Evolutionary conservation across 2,888 invertebrate species (phyloP).

Genomic region (Campaea margaritaria): DNA sequence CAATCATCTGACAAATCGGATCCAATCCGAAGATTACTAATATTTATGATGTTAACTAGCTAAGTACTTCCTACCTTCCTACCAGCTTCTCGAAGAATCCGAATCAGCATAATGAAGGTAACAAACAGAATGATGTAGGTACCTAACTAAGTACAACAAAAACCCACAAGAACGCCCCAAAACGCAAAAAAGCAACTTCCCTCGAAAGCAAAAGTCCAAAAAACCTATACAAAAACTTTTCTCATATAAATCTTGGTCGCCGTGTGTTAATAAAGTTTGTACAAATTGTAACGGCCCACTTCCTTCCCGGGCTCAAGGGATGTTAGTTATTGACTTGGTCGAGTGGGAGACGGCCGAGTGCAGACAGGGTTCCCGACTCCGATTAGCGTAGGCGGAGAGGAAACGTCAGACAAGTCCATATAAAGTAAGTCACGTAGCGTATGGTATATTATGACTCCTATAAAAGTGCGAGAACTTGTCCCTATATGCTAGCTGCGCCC

Average conservation of each 20-base stretch:
- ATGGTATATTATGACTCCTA: too few relatives aligned
- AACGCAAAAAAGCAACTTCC: slow-evolving; percentile 10
- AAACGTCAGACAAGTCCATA: neutral
- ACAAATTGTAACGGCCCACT: slow-evolving; percentile 51
- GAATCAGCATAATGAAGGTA: too few relatives aligned
- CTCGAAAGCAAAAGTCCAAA: slow-evolving; percentile 22
- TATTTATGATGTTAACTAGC: too few relatives aligned
- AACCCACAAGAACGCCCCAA: neutral
- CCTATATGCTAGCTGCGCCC: too few relatives aligned
- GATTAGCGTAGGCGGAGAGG: neutral
- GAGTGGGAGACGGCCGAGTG: slow-evolving; percentile 6
- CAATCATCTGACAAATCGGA: too few relatives aligned
- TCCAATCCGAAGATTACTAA: too few relatives aligned
- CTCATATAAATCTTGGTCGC: slow-evolving; percentile 33
- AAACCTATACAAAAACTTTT: slow-evolving; percentile 27
- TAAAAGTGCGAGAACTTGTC: too few relatives aligned
- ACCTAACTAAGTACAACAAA: neutral
- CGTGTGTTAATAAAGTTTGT: slow-evolving; percentile 43
- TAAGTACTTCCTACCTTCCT: too few relatives aligned
- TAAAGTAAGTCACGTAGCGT: too few relatives aligned
- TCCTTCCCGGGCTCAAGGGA: slow-evolving; percentile 57
- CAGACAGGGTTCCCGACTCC: slow-evolving; percentile 13
- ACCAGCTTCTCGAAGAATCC: too few relatives aligned
- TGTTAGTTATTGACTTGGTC: slow-evolving; percentile 30
- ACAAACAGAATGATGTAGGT: too few relatives aligned